Base-by-base conservation (phyloP, 2,888 invertebrate genomes). In the Acholoe squamosa region DNA sequence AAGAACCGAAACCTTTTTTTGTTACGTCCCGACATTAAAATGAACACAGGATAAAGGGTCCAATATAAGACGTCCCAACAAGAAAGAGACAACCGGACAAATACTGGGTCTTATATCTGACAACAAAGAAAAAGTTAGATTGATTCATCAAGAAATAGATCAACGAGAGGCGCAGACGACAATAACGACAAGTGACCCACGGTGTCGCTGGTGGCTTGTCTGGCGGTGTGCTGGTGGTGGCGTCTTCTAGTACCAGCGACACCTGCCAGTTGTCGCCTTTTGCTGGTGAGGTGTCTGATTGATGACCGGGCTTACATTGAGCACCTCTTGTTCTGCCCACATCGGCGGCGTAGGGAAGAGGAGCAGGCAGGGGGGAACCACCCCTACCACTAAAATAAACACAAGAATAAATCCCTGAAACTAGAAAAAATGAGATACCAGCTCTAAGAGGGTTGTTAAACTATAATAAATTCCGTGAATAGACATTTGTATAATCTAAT, bases 61-160 rank as follows among this genome's bases (percentile, higher is more conserved):
- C 5, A 43, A 43, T 10, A 43, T n/a, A 43, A 7, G 19, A 61
- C n/a, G 61, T n/a, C 1, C 19, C 22, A 19, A 7, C 61, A 61
- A n/a, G 61, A n/a, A 61, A 19, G 19, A 14, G 14, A 61, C 61
- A 61, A 61, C 61, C 61, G 61, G 61, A 19, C 10, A 43, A 43
- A 43, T n/a, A 43, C 43, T 10, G 5, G 5, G 61, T 61, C 61
- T 0, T n/a, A 3, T 61, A 12, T 3, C 19, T n/a, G 61, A 12
- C n/a, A 19, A 3, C 61, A 19, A 14, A 61, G 7, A 61, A 61
- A 61, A 61, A 61, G 61, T 61, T 61, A 54, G 61, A 61, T 61
- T 61, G 61, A 61, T 61, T 61, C n/a, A 61, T 61, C 61, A 61
- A 61, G 61, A 61, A 61, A n/a, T n/a, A 61, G 61, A 12, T 61